A percentile compares a stretch with the other conserved stretches of the same genome.
phyloP scores from a whole-genome alignment of 2,113 vertebrate genomes.

The Anhinga anhinga region DNA sequence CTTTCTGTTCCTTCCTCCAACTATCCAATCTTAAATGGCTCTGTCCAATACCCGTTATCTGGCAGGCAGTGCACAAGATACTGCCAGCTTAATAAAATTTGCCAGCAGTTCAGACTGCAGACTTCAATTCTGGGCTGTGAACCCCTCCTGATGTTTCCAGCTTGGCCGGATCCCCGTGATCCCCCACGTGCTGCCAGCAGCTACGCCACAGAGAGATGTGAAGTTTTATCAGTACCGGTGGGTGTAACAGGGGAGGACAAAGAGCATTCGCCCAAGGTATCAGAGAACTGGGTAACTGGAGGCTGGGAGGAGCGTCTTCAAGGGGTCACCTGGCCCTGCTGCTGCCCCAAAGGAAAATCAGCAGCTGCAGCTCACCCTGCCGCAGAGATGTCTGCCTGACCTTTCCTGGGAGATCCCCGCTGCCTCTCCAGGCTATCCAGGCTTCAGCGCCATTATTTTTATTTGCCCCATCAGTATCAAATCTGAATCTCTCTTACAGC shows the following conservation, averaged over 20 bases:
- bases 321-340: rapidly evolving
- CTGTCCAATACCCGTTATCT: neutral
- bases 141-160: rapidly evolving
- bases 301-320: neutral
- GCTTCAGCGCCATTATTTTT: neutral
- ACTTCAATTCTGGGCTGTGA: neutral
- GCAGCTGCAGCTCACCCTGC: neutral
- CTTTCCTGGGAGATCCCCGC: rapidly evolving
- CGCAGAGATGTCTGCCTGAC: rapidly evolving
- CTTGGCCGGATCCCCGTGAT: neutral
- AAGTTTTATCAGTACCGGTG: rapidly evolving
- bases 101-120: neutral
- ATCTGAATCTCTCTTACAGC: neutral
- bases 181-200: neutral
- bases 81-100: neutral
- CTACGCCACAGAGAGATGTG: rapidly evolving
- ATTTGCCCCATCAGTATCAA: neutral
- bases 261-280: neutral
- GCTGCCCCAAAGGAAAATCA: neutral
- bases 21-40: neutral
- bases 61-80: neutral
- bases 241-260: neutral
- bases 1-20: neutral
- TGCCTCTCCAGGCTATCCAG: neutral
- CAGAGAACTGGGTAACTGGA: rapidly evolving